Evolutionary conservation across 2,888 invertebrate species (phyloP), one percentile per base, ranked within the genome.

Genomic region (Cryptocephalus primarius): DNA sequence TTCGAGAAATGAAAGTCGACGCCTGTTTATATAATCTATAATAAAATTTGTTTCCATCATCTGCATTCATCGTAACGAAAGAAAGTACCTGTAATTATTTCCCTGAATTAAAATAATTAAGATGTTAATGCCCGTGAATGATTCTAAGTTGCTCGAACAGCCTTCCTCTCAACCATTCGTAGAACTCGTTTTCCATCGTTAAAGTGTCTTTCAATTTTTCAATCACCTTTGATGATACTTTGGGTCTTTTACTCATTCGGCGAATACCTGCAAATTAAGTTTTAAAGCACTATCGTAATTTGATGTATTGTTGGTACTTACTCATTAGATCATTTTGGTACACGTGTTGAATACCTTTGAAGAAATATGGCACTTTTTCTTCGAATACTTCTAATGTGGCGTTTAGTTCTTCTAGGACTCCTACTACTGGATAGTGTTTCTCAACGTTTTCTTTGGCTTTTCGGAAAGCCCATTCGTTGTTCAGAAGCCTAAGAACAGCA

Each of bases 371-470:
- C 46, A 79, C 64, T 56, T 65, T 66, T 14, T 66, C 63, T 60
- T 79, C 75, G 32, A 79, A 59, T 2, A 75, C 68, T 40, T 70
- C 65, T 32, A 80, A 60, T 6, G 79, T 78, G 43, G 71, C 66
- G 54, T 78, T 75, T 51, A 80, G 63, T 54, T 75, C 70, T 63
- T 80, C 79, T 50, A 80, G 62, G 33, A 79, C 67, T 14, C 80
- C 80, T 33, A 80, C 75, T 1, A 78, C 76, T 4, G 73, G 70
- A 62, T 74, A 80, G 68, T 75, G 77, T 54, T 69, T 70, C 46
- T 75, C 72, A 4, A 79, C 75, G 52, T 78, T 79, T 36, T 60
- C 57, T 62, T 77, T 77, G 14, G 80, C 80, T 51, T 60, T 67
- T 48, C 69, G 61, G 44, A 79, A 60, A 9, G 79, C 78, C 75